Evolutionary conservation across 2,888 invertebrate species (phyloP).

Genomic region (Archips crataeganus): DNA sequence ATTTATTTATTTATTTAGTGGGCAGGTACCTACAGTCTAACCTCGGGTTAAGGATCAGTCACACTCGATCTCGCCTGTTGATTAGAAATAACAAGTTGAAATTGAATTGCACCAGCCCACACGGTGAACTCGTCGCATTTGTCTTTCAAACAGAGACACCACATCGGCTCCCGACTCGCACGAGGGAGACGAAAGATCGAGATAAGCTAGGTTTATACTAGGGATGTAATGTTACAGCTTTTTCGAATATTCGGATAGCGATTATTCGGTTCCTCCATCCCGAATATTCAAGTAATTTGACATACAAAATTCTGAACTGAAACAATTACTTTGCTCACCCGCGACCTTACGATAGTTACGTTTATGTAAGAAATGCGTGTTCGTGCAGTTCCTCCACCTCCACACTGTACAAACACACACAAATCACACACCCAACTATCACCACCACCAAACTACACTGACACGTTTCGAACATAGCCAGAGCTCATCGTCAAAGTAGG

Average conservation of each 20-base stretch:
- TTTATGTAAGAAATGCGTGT: too few species aligned
- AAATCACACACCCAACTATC: too few species aligned
- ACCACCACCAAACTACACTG: too few species aligned
- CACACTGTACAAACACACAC: too few species aligned
- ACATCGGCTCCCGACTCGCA: conserved; percentile 21
- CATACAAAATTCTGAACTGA: too few species aligned
- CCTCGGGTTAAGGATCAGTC: conserved; percentile 1
- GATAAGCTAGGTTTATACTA: conserved; percentile 9
- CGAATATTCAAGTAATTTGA: too few species aligned
- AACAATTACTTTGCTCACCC: too few species aligned
- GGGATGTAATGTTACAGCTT: neutral
- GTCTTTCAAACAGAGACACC: conserved; percentile 24
- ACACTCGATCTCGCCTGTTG: conserved; percentile 20
- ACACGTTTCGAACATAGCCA: too few species aligned
- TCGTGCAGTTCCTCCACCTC: too few species aligned
- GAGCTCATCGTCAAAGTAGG: too few species aligned
- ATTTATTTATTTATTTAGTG: too few species aligned
- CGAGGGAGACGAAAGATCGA: conserved; percentile 38
- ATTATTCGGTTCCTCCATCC: neutral
- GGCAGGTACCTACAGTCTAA: neutral
- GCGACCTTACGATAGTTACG: too few species aligned
- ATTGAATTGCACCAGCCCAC: conserved; percentile 24
- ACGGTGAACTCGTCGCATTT: conserved; percentile 14
- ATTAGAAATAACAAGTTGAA: conserved; percentile 6
- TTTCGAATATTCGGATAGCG: neutral